These are phyloP conservation scores for Tragelaphus imberbis DNA, from an alignment of 2,113 vertebrate genomes.

Conservation along the genomic window DNA sequence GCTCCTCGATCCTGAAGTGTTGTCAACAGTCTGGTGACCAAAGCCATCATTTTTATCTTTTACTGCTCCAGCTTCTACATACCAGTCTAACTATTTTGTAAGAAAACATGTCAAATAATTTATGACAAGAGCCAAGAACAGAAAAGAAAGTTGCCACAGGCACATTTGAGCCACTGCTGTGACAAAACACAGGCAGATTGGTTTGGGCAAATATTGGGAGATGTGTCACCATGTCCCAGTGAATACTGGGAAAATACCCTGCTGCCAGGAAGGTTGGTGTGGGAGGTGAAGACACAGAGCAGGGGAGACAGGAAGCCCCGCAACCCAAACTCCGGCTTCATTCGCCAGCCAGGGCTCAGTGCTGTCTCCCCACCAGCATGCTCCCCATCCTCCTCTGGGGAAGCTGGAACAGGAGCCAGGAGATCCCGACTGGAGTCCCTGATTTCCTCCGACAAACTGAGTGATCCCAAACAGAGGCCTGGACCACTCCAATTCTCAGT, in stretches of 20 bases:
- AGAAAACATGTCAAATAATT: constrained; percentile 37
- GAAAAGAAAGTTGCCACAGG: constrained; percentile 38
- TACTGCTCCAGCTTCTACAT: neutral
- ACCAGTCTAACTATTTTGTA: constrained; percentile 3
- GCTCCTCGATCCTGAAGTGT: neutral
- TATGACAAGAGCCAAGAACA: constrained; percentile 1
- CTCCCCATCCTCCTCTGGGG: neutral
- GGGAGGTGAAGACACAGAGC: neutral
- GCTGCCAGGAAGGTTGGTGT: neutral
- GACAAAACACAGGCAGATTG: neutral
- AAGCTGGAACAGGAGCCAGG: neutral
- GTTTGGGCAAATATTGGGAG: neutral
- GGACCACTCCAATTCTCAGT: neutral
- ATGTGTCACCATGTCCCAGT: neutral
- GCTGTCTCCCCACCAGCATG: neutral
- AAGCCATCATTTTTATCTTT: neutral
- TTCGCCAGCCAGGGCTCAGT: neutral
- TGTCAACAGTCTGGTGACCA: neutral
- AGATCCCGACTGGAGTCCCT: neutral
- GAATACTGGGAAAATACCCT: neutral
- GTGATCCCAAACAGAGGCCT: neutral
- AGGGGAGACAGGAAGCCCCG: neutral
- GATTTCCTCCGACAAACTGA: neutral
- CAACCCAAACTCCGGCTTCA: neutral
- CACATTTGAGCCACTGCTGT: constrained; percentile 9